These are phyloP conservation scores for Actenoides lindsayi DNA, from an alignment of 2,113 vertebrate genomes.

Conservation along the genomic window DNA sequence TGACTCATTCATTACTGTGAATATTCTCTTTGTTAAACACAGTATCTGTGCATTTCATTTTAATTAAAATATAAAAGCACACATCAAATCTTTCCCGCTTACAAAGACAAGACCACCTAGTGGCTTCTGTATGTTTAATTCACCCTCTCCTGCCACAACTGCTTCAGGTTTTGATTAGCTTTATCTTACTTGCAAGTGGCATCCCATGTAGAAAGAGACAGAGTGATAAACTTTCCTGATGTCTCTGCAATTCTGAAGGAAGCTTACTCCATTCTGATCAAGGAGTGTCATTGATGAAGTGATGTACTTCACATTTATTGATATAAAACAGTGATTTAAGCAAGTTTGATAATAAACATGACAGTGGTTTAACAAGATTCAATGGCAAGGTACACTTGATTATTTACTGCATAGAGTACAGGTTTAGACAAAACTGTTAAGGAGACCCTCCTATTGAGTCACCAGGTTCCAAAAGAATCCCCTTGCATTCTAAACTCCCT, in stretches of 20 bases:
- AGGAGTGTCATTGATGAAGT: not conserved
- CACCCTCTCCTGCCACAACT: not conserved
- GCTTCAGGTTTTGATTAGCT: slow-evolving; percentile 51
- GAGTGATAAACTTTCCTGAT: slow-evolving; percentile 32
- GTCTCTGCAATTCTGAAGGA: not conserved
- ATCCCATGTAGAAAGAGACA: slow-evolving; percentile 2
- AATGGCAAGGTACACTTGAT: not conserved
- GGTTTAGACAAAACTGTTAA: not conserved
- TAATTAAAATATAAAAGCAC: slow-evolving; percentile 44
- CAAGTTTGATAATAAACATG: not conserved
- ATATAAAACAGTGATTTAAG: not conserved
- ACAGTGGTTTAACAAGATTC: not conserved
- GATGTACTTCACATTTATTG: not conserved
- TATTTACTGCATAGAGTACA: not conserved
- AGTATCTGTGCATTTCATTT: not conserved
- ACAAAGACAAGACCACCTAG: slow-evolving; percentile 46
- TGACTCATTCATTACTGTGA: not conserved
- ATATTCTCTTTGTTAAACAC: not conserved
- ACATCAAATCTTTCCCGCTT: slow-evolving; percentile 21
- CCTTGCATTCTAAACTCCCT: not conserved
- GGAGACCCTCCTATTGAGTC: not conserved
- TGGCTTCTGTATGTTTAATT: slow-evolving; percentile 46
- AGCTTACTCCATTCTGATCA: not conserved
- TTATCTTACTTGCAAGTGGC: slow-evolving; percentile 54
- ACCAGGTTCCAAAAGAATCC: not conserved